Evolutionary conservation across 2,797 vertebrate genomes (phyloP).

Genomic region (Poliocrania exsul): DNA sequence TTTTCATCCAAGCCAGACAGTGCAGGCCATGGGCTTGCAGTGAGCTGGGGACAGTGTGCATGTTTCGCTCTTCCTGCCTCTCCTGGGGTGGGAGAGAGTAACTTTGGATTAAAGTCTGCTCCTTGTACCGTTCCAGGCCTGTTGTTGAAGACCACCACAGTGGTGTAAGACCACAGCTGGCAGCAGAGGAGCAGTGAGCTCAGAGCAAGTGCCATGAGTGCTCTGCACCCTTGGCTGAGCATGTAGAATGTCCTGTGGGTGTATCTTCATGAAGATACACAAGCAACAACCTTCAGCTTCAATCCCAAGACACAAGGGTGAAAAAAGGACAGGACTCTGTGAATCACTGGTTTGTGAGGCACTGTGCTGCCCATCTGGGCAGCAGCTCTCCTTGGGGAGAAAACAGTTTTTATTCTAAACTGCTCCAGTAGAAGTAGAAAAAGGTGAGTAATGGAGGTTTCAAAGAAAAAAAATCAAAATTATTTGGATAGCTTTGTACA

Average conservation of each 20-base stretch:
- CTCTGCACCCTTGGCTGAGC: accelerated
- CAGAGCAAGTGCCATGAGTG: background rate
- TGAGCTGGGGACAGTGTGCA: accelerated
- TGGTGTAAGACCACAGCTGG: too few species aligned
- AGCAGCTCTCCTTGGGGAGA: background rate
- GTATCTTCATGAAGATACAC: background rate
- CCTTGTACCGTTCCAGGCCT: background rate
- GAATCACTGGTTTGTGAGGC: background rate
- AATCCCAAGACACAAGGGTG: background rate
- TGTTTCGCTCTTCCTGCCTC: background rate
- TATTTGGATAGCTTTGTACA: background rate
- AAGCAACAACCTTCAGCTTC: background rate
- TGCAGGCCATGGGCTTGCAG: background rate
- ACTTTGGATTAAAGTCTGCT: background rate
- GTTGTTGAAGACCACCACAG: accelerated
- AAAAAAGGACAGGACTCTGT: background rate
- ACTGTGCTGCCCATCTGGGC: background rate
- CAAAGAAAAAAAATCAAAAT: background rate
- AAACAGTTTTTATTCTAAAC: background rate
- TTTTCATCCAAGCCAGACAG: background rate
- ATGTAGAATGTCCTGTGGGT: background rate
- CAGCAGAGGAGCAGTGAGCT: background rate
- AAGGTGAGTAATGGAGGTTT: background rate
- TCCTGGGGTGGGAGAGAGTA: background rate
- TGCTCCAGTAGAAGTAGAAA: background rate